Evolutionary conservation across 2,888 invertebrate genomes (phyloP).

Genomic region (Serrognathus titanus): DNA sequence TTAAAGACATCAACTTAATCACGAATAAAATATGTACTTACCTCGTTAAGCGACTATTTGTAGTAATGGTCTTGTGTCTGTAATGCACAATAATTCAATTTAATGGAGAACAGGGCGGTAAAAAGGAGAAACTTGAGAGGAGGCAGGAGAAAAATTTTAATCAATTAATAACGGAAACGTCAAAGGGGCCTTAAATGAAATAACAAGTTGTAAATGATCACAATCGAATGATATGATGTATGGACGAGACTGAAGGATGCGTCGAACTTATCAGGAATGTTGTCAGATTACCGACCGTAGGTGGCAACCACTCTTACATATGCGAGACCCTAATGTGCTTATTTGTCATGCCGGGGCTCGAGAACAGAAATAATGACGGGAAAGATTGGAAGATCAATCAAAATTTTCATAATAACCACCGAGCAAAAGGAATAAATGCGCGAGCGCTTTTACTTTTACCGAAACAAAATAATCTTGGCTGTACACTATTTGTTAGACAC

Average conservation of each 20-base stretch:
- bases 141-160: conserved; percentile 19
- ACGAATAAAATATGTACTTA: not conserved
- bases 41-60: not conserved
- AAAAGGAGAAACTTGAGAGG: conserved; percentile 8
- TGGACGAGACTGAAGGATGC: conserved; percentile 37
- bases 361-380: conserved; percentile 30
- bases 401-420: conserved; percentile 19
- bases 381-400: conserved; percentile 38
- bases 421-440: not conserved
- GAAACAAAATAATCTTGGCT: no score
- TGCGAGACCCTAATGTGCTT: conserved; percentile 34
- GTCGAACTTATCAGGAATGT: conserved; percentile 42
- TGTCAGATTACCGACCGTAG: conserved; percentile 40
- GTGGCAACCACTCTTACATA: conserved; percentile 32
- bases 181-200: conserved; percentile 25
- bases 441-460: not conserved
- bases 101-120: conserved; percentile 11
- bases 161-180: conserved; percentile 22
- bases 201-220: conserved; percentile 32
- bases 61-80: not conserved
- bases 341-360: conserved; percentile 37
- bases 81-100: conserved; percentile 10
- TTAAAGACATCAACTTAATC: no score
- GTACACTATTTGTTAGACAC: no score
- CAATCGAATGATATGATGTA: conserved; percentile 33